Percentiles rank a stretch among this genome's conserved stretches.
These are phyloP conservation scores for Capricornis sumatraensis DNA, from an alignment of 2,113 vertebrate species.

Conservation along the genomic window DNA sequence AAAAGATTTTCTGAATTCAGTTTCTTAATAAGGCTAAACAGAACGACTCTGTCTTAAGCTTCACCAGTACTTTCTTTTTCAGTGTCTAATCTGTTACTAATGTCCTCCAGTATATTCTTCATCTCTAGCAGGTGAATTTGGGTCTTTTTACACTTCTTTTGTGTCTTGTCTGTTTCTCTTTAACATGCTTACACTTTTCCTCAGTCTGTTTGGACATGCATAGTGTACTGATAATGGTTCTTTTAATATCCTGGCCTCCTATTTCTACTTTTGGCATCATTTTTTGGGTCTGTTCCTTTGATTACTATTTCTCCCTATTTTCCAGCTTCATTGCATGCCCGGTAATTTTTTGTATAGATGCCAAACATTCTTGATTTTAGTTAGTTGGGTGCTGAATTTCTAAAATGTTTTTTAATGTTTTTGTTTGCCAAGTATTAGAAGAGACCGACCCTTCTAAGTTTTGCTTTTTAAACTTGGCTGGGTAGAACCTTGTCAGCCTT, in stretches of 20 bases:
- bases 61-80: background rate
- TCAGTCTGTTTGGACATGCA: background rate
- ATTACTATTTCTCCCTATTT: background rate
- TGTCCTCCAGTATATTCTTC: background rate
- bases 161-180: background rate
- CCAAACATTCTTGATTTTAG: background rate
- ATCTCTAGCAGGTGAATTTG: background rate
- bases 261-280: background rate
- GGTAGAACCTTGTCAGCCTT: background rate
- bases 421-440: background rate
- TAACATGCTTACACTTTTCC: background rate
- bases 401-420: background rate
- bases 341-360: background rate
- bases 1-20: background rate
- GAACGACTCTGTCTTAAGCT: background rate
- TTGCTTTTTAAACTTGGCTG: background rate
- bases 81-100: background rate
- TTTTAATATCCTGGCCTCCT: background rate
- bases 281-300: background rate
- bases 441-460: background rate
- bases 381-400: background rate
- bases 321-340: background rate
- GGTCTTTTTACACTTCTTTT: background rate
- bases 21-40: background rate
- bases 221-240: background rate